phyloP scores from a whole-genome alignment of 2,113 vertebrate species.

The Cottus gobio region DNA sequence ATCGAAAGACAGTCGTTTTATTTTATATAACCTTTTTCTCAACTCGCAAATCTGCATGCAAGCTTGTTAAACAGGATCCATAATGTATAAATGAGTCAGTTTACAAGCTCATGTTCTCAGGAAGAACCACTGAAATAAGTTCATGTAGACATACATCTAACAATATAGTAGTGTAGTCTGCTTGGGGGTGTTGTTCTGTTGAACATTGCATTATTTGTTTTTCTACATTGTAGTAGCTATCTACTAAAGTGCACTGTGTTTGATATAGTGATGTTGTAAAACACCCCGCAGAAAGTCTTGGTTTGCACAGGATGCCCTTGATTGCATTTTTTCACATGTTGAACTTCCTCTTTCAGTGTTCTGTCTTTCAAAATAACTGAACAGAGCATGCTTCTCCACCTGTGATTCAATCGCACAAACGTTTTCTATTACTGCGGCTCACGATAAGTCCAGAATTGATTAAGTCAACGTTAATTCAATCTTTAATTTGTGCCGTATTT shows the following conservation, averaged over 20 bases:
- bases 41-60: background rate
- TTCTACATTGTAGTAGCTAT: conserved; percentile 6
- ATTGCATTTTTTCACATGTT: background rate
- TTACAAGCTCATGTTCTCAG: background rate
- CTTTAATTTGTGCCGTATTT: conserved; percentile 68
- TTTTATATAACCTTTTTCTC: background rate
- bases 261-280: conserved; percentile 25
- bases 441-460: conserved; percentile 64
- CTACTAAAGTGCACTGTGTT: conserved; percentile 12
- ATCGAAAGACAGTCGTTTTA: conserved; percentile 18
- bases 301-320: conserved; percentile 8
- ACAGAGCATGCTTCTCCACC: conserved; percentile 14
- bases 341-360: background rate
- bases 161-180: background rate
- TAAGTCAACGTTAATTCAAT: conserved; percentile 68
- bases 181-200: background rate
- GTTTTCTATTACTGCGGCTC: conserved; percentile 46
- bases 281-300: background rate
- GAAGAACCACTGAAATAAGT: background rate
- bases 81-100: background rate
- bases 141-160: background rate
- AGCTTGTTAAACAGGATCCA: background rate
- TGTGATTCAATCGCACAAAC: conserved; percentile 28
- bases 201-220: conserved; percentile 10
- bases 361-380: background rate